Base-by-base conservation (phyloP, 2,113 vertebrate species). In the Cynocephalus volans region DNA sequence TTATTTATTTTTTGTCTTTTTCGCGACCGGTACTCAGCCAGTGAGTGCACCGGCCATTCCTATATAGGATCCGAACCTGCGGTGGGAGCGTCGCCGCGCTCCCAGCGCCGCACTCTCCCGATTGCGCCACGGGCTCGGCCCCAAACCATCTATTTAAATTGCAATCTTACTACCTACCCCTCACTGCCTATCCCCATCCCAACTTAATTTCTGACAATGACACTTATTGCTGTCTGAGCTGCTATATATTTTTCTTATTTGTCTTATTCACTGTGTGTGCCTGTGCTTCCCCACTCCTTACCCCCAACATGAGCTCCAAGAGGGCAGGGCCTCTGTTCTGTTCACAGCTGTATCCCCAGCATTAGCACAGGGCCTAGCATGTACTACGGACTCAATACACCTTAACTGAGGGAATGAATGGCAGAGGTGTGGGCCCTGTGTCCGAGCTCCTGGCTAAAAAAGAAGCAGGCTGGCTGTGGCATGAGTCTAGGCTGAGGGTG, bases 381-480 rank as follows among this genome's bases (percentile, higher is more conserved):
- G 23, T 0, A 86, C 60, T 0, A 5, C 33, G 8, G 58, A 69
- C 75, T n/a, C 45, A 19, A n/a, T 8, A 23, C 12, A 3, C 2
- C 28, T 4, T 4, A 48, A 18, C 65, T 14, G 23, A 70, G 58
- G 65, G 41, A 65, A 64, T 9, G 52, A 73, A 60, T 6, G 48
- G 13, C 9, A 1, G 52, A 8, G 82, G 64, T 60, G 17, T 10
- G 24, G 56, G 58, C 28, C 24, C 36, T 10, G 33, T 31, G 64
- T 23, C 45, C 31, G 83, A 88, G 83, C 24, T 62, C 48, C 87
- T 1, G 19, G 18, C 56, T 28, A 12, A 4, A 17, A 17, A 48
- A 67, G 11, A 5, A 58, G 50, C 73, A 48, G 33, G 69, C 50
- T 31, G 26, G 24, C 83, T 24, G 75, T n/a, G 23, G 33, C 36